These are phyloP conservation scores for Diaperis boleti DNA, from an alignment of 2,888 invertebrate species.

Conservation along the genomic window DNA sequence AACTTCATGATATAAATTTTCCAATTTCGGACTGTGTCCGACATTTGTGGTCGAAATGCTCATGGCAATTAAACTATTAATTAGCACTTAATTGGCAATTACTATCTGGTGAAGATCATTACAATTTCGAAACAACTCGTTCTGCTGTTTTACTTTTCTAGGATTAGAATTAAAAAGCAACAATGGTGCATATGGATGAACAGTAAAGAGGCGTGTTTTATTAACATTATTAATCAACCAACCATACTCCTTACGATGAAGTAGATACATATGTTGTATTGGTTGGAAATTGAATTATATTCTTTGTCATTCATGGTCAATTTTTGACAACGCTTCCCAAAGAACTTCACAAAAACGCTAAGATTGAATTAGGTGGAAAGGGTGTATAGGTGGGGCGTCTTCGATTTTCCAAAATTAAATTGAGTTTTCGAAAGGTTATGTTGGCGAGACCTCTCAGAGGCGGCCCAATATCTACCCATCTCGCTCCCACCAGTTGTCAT, in stretches of 20 bases:
- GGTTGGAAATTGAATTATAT: background rate
- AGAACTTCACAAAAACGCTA: slow-evolving; percentile 17
- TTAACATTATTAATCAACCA: background rate
- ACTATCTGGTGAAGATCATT: too few relatives aligned
- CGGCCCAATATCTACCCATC: slow-evolving; percentile 11
- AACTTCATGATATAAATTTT: too few relatives aligned
- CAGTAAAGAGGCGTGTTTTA: background rate
- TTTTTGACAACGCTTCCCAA: slow-evolving; percentile 1
- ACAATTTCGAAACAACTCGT: too few relatives aligned
- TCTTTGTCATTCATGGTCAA: slow-evolving; percentile 2
- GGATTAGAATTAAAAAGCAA: too few relatives aligned
- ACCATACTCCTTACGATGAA: background rate
- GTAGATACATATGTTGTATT: background rate
- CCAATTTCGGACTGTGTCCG: too few relatives aligned
- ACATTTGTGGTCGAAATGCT: too few relatives aligned
- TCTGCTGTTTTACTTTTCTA: too few relatives aligned
- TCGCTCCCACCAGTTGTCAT: slow-evolving; percentile 3
- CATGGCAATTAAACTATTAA: too few relatives aligned
- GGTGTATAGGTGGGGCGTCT: slow-evolving; percentile 34
- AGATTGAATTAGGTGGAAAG: slow-evolving; percentile 30
- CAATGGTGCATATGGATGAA: background rate
- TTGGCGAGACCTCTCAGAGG: slow-evolving; percentile 36
- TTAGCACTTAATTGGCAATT: too few relatives aligned
- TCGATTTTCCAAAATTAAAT: slow-evolving; percentile 49
- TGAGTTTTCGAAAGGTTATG: slow-evolving; percentile 45